These are phyloP conservation scores for Aphyosemion australe DNA, from an alignment of 2,113 vertebrate genomes.

Conservation along the genomic window DNA sequence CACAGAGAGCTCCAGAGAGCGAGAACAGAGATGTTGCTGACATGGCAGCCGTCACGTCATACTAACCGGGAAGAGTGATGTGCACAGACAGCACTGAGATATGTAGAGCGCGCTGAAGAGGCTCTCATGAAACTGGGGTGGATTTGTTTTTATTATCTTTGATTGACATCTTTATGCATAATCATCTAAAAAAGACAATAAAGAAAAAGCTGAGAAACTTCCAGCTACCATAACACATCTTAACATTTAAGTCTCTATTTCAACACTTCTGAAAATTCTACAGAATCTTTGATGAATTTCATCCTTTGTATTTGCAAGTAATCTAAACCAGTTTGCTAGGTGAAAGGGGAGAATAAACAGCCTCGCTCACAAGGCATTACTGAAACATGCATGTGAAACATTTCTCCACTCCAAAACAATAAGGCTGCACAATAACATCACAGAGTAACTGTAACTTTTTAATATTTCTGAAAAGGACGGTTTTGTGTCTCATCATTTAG, in stretches of 20 bases:
- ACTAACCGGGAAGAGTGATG: constrained; percentile 76
- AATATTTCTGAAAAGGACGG: too few relatives aligned
- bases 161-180: constrained; percentile 14
- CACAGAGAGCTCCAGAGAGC: constrained; percentile 68
- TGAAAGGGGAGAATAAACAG: neutral
- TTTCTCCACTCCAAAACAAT: too few relatives aligned
- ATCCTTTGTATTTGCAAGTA: neutral
- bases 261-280: neutral
- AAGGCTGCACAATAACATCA: too few relatives aligned
- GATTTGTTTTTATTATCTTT: constrained; percentile 21
- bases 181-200: constrained; percentile 20
- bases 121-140: constrained; percentile 39
- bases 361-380: neutral
- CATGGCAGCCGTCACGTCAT: constrained; percentile 77
- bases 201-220: neutral
- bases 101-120: constrained; percentile 48
- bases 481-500: too few relatives aligned
- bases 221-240: neutral
- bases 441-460: too few relatives aligned
- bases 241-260: too few relatives aligned
- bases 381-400: too few relatives aligned
- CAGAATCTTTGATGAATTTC: neutral
- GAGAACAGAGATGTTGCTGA: constrained; percentile 79
- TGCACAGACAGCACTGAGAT: constrained; percentile 67
- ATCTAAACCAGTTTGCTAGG: neutral